Evolutionary conservation across 2,797 vertebrate genomes (phyloP).

Genomic region (Rhinella marina): DNA sequence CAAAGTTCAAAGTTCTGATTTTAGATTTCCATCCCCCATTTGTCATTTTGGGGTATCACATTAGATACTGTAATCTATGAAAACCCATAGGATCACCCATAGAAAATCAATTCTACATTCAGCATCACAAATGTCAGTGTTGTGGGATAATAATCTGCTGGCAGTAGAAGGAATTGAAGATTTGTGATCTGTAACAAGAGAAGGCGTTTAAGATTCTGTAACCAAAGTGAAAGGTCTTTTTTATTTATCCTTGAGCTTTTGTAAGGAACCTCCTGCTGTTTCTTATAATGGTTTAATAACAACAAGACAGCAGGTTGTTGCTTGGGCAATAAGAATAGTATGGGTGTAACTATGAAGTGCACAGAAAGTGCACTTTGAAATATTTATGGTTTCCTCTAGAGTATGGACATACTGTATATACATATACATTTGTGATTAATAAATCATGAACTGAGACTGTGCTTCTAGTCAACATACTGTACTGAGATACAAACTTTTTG

Average conservation of each 20-base stretch:
- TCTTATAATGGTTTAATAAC: conserved; percentile 18
- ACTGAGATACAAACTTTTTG: background rate
- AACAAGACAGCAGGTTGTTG: background rate
- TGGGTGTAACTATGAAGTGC: background rate
- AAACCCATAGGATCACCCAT: background rate
- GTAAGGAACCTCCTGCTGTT: background rate
- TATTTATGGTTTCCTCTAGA: conserved; percentile 13
- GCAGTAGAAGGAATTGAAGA: background rate
- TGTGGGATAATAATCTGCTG: background rate
- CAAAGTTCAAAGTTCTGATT: background rate
- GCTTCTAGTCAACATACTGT: background rate
- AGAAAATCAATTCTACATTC: background rate
- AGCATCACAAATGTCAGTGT: background rate
- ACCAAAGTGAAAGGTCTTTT: background rate
- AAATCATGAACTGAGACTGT: background rate
- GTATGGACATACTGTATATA: background rate
- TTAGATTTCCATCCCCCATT: background rate
- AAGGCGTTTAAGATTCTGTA: background rate
- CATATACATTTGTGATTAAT: background rate
- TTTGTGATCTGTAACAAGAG: background rate
- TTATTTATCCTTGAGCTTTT: background rate
- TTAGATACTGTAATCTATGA: background rate
- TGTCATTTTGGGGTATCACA: background rate
- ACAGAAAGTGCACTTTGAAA: background rate
- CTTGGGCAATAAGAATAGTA: background rate